Percentiles rank a stretch among this genome's conserved stretches.
phyloP scores from a whole-genome alignment of 2,797 vertebrate species.

The Lates japonicus region DNA sequence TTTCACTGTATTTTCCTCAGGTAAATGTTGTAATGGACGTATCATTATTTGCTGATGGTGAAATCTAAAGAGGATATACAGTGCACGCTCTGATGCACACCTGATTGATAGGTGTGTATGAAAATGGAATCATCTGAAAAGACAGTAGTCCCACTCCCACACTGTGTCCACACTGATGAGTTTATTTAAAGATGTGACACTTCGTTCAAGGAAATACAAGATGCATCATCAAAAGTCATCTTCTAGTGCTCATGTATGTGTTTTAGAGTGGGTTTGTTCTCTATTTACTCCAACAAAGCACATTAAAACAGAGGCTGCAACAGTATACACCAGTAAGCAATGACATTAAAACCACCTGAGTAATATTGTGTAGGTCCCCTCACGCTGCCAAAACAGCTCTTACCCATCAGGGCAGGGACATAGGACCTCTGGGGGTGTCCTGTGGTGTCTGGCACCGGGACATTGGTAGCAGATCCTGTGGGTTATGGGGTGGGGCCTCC shows the following conservation, averaged over 20 bases:
- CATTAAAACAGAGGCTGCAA: not conserved
- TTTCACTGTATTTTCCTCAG: not conserved
- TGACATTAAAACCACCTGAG: too few relatives aligned
- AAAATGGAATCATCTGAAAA: not conserved
- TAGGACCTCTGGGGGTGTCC: too few relatives aligned
- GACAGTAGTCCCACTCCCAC: not conserved
- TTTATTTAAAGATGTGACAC: not conserved
- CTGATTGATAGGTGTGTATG: slow-evolving; percentile 7
- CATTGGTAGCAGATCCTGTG: too few relatives aligned
- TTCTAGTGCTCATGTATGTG: not conserved
- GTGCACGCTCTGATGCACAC: not conserved
- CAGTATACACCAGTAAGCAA: not conserved
- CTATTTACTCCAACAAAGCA: not conserved
- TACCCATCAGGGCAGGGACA: too few relatives aligned
- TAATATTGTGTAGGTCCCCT: too few relatives aligned
- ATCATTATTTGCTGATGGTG: not conserved
- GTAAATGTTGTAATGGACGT: not conserved
- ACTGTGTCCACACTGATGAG: not conserved
- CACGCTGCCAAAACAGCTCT: too few relatives aligned
- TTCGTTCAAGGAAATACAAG: not conserved
- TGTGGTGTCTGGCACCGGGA: too few relatives aligned
- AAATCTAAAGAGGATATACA: not conserved
- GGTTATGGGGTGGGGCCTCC: too few relatives aligned
- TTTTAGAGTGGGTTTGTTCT: not conserved
- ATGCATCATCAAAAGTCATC: not conserved